Conservation (phyloP, 2,113 vertebrate species). For the Neotoma lepida region DNA sequence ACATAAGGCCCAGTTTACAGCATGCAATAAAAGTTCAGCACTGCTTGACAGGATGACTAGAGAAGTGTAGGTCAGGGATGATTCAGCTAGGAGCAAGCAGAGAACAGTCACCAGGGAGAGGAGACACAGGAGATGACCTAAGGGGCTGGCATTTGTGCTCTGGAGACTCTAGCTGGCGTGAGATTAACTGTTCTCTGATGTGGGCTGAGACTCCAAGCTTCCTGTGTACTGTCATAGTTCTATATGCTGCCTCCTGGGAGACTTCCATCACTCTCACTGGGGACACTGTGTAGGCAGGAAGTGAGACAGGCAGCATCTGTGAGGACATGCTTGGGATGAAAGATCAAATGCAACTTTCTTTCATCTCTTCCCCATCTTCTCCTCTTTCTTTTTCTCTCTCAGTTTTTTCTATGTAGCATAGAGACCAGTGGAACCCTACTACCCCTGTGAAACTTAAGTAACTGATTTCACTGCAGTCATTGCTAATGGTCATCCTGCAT, state of each 20-base stretch:
- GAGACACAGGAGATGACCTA: not conserved
- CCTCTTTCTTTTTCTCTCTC: not conserved
- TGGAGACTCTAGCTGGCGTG: too few species aligned
- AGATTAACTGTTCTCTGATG: not conserved
- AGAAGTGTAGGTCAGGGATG: not conserved
- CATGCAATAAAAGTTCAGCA: not conserved
- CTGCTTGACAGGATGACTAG: not conserved
- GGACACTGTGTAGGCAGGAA: not conserved
- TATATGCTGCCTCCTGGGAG: not conserved
- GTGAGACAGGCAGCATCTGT: not conserved
- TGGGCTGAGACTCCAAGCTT: not conserved
- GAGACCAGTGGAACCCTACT: not conserved
- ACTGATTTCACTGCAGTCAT: not conserved
- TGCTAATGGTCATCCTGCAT: rapidly evolving
- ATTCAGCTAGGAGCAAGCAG: not conserved
- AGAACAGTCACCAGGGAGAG: not conserved
- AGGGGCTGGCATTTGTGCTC: not conserved
- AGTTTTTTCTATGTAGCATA: not conserved
- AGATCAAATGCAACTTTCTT: conserved; percentile 5
- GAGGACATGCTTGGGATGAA: not conserved
- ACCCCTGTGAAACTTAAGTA: not conserved
- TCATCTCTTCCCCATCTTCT: not conserved
- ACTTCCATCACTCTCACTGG: not conserved
- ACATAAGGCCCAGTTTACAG: not conserved
- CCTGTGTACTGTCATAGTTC: not conserved